Base-by-base conservation (phyloP, 2,888 invertebrate genomes). In the Scaptodrosophila latifasciaeformis region DNA sequence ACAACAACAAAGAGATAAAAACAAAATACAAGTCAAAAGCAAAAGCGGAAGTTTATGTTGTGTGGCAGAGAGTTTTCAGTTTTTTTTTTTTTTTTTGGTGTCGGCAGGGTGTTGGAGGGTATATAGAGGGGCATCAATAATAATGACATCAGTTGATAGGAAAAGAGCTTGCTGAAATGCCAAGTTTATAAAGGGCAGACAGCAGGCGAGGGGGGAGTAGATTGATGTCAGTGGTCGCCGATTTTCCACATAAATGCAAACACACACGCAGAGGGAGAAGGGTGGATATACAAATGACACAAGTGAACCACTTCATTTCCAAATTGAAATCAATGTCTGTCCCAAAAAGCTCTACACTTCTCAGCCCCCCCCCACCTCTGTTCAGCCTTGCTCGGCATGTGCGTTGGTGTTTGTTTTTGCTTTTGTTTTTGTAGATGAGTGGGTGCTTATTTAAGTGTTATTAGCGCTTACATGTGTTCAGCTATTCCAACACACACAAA, bases 381-480 rank as follows among this genome's bases (percentile, higher is more conserved):
- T 27, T 10, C 18, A 15, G 9, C 9, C 15, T 30, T 21, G 24
- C 43, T 44, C 53, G 21, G 54, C 46, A 35, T 46, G 40, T 43
- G 49, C 19, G 31, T 35, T 2, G 27, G 35, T 50, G 35, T 44
- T 45, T 52, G 48, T 44, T 39, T 40, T 13, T 34, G 19, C 42
- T 24, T 40, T n/a, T 27, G 34, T 39, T 27, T 34, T 5, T 66
- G 40, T 53, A 43, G 54, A 34, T 58, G 46, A 50, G 42, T 52
- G 54, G 44, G 60, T 59, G 70, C 59, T 42, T 76, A 61, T 71
- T 69, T 78, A 76, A 78, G 76, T 76, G 72, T 76, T 75, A 71
- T 75, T 72, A 78, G 76, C 67, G 74, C 65, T 75, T 75, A 75
- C 74, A 78, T 78, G 67, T 78, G 74, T 76, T 72, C 21, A 21